These are phyloP conservation scores for Nebria ingens DNA, from an alignment of 1,140 invertebrate genomes.

Conservation along the genomic window DNA sequence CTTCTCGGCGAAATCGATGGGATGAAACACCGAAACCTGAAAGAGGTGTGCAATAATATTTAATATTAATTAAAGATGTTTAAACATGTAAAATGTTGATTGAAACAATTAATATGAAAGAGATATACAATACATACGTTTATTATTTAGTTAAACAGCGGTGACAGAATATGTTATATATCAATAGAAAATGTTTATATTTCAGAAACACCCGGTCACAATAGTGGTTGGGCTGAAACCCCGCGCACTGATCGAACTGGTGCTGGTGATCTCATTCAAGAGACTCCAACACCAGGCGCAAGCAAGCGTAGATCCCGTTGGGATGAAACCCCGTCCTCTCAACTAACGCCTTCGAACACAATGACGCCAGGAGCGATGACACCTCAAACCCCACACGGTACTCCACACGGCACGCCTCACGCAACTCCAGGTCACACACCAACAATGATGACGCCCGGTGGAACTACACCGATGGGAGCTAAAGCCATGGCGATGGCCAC, in stretches of 20 bases:
- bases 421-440: constrained; percentile 43
- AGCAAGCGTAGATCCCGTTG: constrained; percentile 85
- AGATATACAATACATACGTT: too few relatives aligned
- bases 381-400: constrained; percentile 57
- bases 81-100: neutral
- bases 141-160: constrained; percentile 8
- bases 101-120: neutral
- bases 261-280: constrained; percentile 68
- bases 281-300: constrained; percentile 84
- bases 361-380: constrained; percentile 64
- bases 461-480: constrained; percentile 83
- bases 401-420: constrained; percentile 45
- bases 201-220: constrained; percentile 83
- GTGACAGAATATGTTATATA: constrained; percentile 27
- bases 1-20: constrained; percentile 88
- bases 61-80: neutral
- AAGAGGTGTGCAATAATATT: constrained; percentile 44
- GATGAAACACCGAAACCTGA: constrained; percentile 99
- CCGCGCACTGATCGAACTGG: constrained; percentile 82
- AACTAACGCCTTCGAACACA: constrained; percentile 46
- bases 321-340: constrained; percentile 91
- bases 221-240: constrained; percentile 95
- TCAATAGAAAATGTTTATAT: too few relatives aligned
- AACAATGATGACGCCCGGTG: constrained; percentile 59
- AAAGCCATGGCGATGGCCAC: constrained; percentile 98